Evolutionary conservation across 2,797 vertebrate species (phyloP), one percentile per base, ranked within the genome.

Genomic region (Notolepis coatsorum): DNA sequence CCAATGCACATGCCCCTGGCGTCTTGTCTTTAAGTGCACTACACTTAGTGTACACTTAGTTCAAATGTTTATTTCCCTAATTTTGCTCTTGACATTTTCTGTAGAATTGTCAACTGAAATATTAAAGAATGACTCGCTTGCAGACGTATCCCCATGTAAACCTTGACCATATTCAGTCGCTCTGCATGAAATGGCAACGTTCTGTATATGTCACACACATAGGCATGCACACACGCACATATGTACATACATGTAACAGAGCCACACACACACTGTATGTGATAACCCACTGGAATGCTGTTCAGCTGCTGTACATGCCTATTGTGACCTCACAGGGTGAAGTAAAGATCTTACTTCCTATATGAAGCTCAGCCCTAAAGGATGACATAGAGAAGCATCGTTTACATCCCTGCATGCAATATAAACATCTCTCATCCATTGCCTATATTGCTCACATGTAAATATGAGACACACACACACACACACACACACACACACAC

Each of bases 51-150:
- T n/a, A n/a, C n/a, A n/a, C n/a, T n/a, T n/a, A 47, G 71, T 43
- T 37, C 7, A 65, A 80, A 74, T 46, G 24, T 84, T 71, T 50
- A 7, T 63, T 57, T 39, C 18, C 56, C n/a, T 37, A 55, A 58
- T 52, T 66, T 39, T 37, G 31, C 68, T 53, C 47, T 52, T 84
- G 79, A 82, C 69, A 81, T 85, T 81, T 87, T 47, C 71, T 63
- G 56, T 73, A 51, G 56, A 81, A 81, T 84, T 73, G 64, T 61
- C 72, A 38, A 63, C 42, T 84, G 42, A 86, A 88, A 85, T 79
- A 84, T 88, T 83, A 73, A 89, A 81, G 64, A 52, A 54, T 85
- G 81, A 88, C 73, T 88, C 85, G 88, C 73, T 66, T 37, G 47
- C 61, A 61, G 54, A 61, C 21, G 21, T 59, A 63, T 60, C 52